A percentile compares a stretch with the other conserved stretches of the same genome.
Evolutionary conservation across 2,113 vertebrate species (phyloP).

Genomic region (Sciurus niger): DNA sequence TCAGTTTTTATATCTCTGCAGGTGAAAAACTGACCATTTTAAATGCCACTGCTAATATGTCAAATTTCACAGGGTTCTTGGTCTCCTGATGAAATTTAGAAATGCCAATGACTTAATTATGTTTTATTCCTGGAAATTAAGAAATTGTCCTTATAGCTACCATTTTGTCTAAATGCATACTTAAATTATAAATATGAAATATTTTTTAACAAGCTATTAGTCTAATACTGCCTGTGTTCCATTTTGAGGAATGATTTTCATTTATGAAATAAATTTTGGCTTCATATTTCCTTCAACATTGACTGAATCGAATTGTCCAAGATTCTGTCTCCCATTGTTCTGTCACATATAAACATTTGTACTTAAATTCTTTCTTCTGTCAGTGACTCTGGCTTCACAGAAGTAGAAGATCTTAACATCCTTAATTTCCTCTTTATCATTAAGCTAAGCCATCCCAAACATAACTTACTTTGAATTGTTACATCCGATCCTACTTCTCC

Average conservation of each 20-base stretch:
- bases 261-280: not conserved
- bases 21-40: slow-evolving; percentile 34
- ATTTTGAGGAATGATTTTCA: not conserved
- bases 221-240: not conserved
- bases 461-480: not conserved
- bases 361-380: not conserved
- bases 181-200: slow-evolving; percentile 36
- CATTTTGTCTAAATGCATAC: not conserved
- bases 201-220: not conserved
- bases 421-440: not conserved
- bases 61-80: not conserved
- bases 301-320: not conserved
- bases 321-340: not conserved
- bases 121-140: slow-evolving; percentile 29
- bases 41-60: slow-evolving; percentile 52
- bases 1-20: slow-evolving; percentile 48
- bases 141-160: slow-evolving; percentile 25
- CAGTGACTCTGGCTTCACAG: not conserved
- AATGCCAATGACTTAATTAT: slow-evolving; percentile 51
- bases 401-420: not conserved
- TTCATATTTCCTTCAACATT: not conserved
- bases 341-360: not conserved
- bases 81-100: not conserved
- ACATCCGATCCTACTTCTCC: not conserved
- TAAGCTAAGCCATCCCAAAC: not conserved